phyloP scores from a whole-genome alignment of 1,140 invertebrate genomes.

The Rhizoglyphus robini region DNA sequence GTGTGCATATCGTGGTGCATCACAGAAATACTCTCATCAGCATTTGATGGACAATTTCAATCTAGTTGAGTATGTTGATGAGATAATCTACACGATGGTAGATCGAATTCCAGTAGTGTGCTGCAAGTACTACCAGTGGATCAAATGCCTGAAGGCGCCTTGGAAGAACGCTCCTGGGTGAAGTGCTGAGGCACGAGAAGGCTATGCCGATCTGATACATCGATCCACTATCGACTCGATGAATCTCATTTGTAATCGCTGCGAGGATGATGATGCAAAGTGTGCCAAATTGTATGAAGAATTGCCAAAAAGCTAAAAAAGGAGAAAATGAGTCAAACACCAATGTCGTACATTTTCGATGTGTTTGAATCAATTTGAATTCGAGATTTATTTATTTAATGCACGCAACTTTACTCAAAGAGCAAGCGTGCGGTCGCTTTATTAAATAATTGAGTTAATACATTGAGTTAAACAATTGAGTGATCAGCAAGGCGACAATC shows the following conservation, averaged over 20 bases:
- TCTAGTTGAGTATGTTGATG: too few species aligned
- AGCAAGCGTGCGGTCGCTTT: too few species aligned
- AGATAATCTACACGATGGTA: too few species aligned
- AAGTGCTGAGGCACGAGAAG: neutral
- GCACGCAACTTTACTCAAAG: too few species aligned
- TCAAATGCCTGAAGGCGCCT: neutral
- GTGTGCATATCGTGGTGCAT: too few species aligned
- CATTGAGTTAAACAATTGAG: too few species aligned
- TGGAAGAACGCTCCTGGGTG: neutral
- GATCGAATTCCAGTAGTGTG: conserved; percentile 9
- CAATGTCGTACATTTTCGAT: conserved; percentile 17
- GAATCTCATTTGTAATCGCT: conserved; percentile 17
- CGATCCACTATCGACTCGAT: conserved; percentile 16
- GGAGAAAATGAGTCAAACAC: neutral
- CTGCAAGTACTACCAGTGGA: conserved; percentile 12
- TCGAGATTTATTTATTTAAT: too few species aligned
- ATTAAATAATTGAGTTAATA: too few species aligned
- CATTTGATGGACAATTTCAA: too few species aligned
- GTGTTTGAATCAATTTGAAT: conserved; percentile 19
- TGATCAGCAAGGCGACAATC: too few species aligned
- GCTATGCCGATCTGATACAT: conserved; percentile 1
- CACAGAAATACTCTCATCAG: too few species aligned
- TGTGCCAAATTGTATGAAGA: neutral
- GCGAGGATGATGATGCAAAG: conserved; percentile 7
- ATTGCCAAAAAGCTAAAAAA: conserved; percentile 1